phyloP scores from a whole-genome alignment of 2,888 invertebrate genomes.

The Glaucopsyche alexis region DNA sequence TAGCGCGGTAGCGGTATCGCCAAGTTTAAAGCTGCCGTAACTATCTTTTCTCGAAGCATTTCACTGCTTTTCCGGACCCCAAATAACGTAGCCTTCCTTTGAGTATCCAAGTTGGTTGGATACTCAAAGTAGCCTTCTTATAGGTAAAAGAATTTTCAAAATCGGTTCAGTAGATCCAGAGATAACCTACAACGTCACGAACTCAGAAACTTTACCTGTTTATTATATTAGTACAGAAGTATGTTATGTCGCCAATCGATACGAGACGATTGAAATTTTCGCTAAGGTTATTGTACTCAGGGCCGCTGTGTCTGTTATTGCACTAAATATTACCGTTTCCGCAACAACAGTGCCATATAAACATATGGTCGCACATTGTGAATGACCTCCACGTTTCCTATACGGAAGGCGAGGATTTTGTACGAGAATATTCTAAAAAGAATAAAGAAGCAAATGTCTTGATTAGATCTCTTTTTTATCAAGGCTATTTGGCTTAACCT shows the following conservation, averaged over 20 bases:
- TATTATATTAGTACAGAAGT: too few relatives aligned
- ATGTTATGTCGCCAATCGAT: background rate
- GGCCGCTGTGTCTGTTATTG: background rate
- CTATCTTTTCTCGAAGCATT: too few relatives aligned
- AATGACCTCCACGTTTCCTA: constrained; percentile 4
- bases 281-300: constrained; percentile 17
- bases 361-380: background rate
- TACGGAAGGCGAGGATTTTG: constrained; percentile 2
- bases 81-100: too few relatives aligned
- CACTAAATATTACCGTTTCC: constrained; percentile 23
- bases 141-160: too few relatives aligned
- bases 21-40: too few relatives aligned
- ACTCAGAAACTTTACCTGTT: too few relatives aligned
- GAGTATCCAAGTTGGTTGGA: too few relatives aligned
- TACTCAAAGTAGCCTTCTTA: too few relatives aligned
- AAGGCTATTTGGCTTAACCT: background rate
- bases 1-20: too few relatives aligned
- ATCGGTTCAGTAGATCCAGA: too few relatives aligned
- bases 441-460: background rate
- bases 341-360: constrained; percentile 23
- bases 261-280: background rate
- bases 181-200: too few relatives aligned
- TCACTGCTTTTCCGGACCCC: too few relatives aligned
- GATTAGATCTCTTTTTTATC: background rate
- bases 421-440: background rate